phyloP scores from a whole-genome alignment of 2,888 invertebrate species.

The Ypsolopha sequella region DNA sequence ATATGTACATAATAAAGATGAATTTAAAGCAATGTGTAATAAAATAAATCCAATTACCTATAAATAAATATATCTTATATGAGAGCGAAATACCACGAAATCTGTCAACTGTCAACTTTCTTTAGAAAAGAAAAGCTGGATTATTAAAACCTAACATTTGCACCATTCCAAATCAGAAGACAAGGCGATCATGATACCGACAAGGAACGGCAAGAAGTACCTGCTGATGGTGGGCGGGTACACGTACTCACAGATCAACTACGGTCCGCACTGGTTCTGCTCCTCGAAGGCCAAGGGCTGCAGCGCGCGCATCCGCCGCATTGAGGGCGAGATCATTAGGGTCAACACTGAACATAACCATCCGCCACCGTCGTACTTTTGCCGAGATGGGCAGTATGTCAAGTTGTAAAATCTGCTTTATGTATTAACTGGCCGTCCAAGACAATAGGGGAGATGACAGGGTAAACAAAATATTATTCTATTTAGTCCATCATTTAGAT shows the following conservation, averaged over 20 bases:
- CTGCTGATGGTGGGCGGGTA: conserved; percentile 27
- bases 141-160: too few relatives aligned
- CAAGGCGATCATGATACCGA: conserved; percentile 15
- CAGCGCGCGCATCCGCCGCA: conserved; percentile 17
- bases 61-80: not conserved
- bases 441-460: too few relatives aligned
- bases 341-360: conserved; percentile 18
- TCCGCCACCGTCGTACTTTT: conserved; percentile 17
- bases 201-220: conserved; percentile 25
- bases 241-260: conserved; percentile 27
- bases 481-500: too few relatives aligned
- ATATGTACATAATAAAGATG: too few relatives aligned
- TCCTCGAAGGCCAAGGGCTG: conserved; percentile 27
- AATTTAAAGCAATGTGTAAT: too few relatives aligned
- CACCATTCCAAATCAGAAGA: not conserved
- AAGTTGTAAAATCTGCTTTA: conserved; percentile 9
- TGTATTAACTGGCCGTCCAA: too few relatives aligned
- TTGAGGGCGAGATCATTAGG: conserved; percentile 11
- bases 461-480: too few relatives aligned
- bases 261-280: conserved; percentile 25
- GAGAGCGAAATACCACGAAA: too few relatives aligned
- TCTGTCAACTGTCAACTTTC: too few relatives aligned
- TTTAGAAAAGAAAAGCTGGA: too few relatives aligned
- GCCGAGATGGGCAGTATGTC: conserved; percentile 14
- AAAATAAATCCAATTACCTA: too few relatives aligned